Evolutionary conservation across 2,888 invertebrate genomes (phyloP).

Genomic region (Craniophora ligustri): DNA sequence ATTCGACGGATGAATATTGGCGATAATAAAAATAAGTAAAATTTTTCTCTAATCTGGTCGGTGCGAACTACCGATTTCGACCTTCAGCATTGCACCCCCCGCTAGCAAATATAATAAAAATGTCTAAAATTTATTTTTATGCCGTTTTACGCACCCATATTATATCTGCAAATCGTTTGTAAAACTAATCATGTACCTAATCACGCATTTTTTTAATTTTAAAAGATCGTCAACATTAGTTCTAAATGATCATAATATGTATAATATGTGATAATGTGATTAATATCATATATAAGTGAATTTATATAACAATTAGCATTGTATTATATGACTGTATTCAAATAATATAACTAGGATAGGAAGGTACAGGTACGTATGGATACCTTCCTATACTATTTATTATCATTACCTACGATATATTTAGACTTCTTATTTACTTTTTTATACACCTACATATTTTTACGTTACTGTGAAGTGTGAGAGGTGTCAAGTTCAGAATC

Average conservation of each 20-base stretch:
- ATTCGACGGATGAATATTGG: slow-evolving; percentile 3
- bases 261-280: too few relatives aligned
- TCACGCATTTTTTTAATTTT: too few relatives aligned
- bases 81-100: slow-evolving; percentile 39
- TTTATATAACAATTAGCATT: slow-evolving; percentile 18
- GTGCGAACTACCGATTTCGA: slow-evolving; percentile 4
- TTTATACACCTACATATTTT: too few relatives aligned
- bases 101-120: slow-evolving; percentile 33
- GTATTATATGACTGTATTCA: too few relatives aligned
- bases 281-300: slow-evolving; percentile 6
- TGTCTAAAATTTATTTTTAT: slow-evolving; percentile 15
- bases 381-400: too few relatives aligned
- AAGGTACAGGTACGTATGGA: too few relatives aligned
- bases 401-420: too few relatives aligned
- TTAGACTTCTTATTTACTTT: too few relatives aligned
- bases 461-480: too few relatives aligned
- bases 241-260: neutral
- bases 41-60: slow-evolving; percentile 16
- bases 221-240: slow-evolving; percentile 28
- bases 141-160: slow-evolving; percentile 18
- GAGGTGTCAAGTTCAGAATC: too few relatives aligned
- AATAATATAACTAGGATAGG: slow-evolving; percentile 10
- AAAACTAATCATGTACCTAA: too few relatives aligned
- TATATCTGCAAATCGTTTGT: slow-evolving; percentile 28
- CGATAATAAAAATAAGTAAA: slow-evolving; percentile 21